These are phyloP conservation scores for Hippocampus guttulatus DNA, from an alignment of 2,113 vertebrate species.

Conservation along the genomic window DNA sequence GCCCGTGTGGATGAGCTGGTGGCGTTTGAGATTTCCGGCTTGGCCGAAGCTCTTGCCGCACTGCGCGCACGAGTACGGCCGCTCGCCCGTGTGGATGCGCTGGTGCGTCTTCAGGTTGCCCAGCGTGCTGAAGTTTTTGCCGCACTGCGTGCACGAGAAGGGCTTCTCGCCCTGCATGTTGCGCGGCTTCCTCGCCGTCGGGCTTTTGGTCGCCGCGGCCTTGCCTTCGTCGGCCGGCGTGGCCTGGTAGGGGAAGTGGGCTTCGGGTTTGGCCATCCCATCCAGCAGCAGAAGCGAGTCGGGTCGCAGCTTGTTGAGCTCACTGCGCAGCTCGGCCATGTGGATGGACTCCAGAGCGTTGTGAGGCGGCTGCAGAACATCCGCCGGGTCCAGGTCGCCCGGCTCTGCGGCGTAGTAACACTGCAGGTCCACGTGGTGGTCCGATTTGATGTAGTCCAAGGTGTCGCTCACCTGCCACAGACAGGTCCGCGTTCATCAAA, in stretches of 20 bases:
- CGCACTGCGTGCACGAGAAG: constrained; percentile 74
- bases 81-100: constrained; percentile 75
- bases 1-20: constrained; percentile 78
- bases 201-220: constrained; percentile 31
- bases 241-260: constrained; percentile 67
- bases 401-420: constrained; percentile 73
- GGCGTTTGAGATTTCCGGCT: constrained; percentile 74
- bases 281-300: constrained; percentile 63
- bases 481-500: not conserved
- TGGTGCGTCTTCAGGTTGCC: constrained; percentile 79
- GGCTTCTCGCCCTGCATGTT: constrained; percentile 73
- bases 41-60: constrained; percentile 78
- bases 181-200: constrained; percentile 66
- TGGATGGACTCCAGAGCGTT: constrained; percentile 77
- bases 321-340: constrained; percentile 76
- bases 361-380: constrained; percentile 57
- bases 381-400: constrained; percentile 52
- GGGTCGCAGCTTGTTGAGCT: constrained; percentile 75
- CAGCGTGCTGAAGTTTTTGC: constrained; percentile 76
- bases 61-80: constrained; percentile 74
- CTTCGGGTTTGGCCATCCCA: constrained; percentile 60
- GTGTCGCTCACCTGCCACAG: constrained; percentile 67
- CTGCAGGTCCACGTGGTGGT: constrained; percentile 74
- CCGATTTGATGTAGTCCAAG: constrained; percentile 76
- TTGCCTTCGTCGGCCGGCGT: constrained; percentile 41